These are phyloP conservation scores for Mycetomoellerius zeteki DNA, from an alignment of 1,140 invertebrate species.

Conservation along the genomic window DNA sequence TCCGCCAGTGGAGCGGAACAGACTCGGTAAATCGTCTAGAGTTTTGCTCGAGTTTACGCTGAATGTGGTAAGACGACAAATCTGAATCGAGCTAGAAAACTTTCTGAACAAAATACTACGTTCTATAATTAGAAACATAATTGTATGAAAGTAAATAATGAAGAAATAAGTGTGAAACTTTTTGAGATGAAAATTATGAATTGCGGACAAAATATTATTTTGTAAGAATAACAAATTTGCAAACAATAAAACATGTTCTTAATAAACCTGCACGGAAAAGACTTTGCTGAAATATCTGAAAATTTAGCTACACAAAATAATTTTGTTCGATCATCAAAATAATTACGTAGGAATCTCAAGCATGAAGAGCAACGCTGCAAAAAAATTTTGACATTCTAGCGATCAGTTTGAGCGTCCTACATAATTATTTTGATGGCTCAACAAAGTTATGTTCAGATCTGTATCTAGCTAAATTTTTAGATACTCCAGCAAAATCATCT, in stretches of 20 bases:
- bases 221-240: neutral
- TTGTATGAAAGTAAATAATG: neutral
- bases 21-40: constrained; percentile 33
- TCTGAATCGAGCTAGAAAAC: neutral
- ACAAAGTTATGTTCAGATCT: no score
- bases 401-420: no score
- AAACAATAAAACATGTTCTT: neutral
- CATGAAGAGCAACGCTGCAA: no score
- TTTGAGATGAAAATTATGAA: neutral
- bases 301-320: no score
- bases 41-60: constrained; percentile 61
- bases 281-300: no score
- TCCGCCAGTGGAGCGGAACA: constrained; percentile 67
- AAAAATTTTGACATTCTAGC: no score
- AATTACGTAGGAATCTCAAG: no score
- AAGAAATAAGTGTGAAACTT: neutral
- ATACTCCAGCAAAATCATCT: no score
- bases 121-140: neutral
- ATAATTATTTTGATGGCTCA: no score
- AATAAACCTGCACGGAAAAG: neutral
- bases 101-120: neutral
- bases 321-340: no score
- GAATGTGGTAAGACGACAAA: neutral
- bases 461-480: no score
- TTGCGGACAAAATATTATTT: neutral